Conservation (phyloP, 2,113 vertebrate genomes). For the Elephantulus edwardii region DNA sequence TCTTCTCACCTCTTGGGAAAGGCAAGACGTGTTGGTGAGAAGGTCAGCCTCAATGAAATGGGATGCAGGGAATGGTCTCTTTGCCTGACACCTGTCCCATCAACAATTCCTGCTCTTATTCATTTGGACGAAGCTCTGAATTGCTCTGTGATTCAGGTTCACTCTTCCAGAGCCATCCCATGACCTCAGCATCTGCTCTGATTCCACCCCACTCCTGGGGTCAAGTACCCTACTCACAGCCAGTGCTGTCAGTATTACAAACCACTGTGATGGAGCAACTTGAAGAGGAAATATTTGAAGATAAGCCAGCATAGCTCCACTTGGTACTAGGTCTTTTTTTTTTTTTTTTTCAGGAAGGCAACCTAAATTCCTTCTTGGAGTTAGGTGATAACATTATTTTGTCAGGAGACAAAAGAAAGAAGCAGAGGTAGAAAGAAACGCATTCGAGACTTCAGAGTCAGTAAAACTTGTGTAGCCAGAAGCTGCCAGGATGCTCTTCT, state of each 20-base stretch:
- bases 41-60: not conserved
- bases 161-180: not conserved
- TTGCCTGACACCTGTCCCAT: not conserved
- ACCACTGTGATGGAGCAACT: not conserved
- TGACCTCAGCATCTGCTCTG: not conserved
- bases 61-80: not conserved
- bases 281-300: slow-evolving; percentile 53
- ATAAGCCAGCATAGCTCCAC: slow-evolving; percentile 29
- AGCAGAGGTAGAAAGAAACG: not conserved
- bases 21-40: not conserved
- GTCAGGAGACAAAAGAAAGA: not conserved
- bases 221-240: not conserved
- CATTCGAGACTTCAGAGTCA: not conserved
- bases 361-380: not conserved
- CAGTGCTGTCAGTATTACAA: not conserved
- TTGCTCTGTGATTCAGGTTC: not conserved
- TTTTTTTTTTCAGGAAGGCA: not conserved
- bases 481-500: rapidly evolving
- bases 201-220: not conserved
- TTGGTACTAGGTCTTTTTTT: slow-evolving; percentile 11
- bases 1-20: not conserved
- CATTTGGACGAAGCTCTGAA: not conserved
- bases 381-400: not conserved
- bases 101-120: not conserved
- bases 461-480: not conserved